Conservation (phyloP, 2,888 invertebrate species). For the Noctua fimbriata region DNA sequence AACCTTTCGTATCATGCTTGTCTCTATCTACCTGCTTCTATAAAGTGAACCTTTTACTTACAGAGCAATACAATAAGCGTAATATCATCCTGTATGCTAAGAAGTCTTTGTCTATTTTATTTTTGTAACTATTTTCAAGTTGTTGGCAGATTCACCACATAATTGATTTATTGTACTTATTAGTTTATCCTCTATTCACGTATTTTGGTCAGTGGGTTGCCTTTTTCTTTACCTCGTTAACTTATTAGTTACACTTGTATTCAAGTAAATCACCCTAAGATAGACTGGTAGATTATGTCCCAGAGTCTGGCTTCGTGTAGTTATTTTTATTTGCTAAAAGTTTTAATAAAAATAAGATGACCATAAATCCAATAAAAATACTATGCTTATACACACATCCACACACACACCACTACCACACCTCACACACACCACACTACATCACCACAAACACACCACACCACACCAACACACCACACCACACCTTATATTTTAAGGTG, state of each 20-base stretch:
- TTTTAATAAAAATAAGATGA: not conserved
- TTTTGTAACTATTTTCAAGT: not conserved
- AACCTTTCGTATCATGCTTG: slow-evolving; percentile 28
- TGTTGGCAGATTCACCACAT: not conserved
- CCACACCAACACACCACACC: too few species aligned
- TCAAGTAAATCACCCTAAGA: not conserved
- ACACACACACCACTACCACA: too few species aligned
- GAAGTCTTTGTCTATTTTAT: not conserved
- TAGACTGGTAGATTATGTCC: not conserved
- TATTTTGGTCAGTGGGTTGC: not conserved
- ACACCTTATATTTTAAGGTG: not conserved
- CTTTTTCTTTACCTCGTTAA: not conserved
- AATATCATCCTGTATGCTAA: not conserved
- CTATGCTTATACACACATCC: not conserved
- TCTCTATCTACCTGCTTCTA: not conserved
- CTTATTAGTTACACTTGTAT: not conserved
- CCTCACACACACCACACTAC: too few species aligned
- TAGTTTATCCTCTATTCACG: not conserved
- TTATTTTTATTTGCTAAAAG: not conserved
- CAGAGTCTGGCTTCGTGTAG: not conserved
- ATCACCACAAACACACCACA: too few species aligned
- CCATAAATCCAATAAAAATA: not conserved
- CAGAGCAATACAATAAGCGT: not conserved
- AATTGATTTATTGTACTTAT: not conserved
- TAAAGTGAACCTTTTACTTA: not conserved